A percentile compares a stretch with the other conserved stretches of the same genome.
Conservation (phyloP, 2,888 invertebrate species). For the Coenonympha arcania region DNA sequence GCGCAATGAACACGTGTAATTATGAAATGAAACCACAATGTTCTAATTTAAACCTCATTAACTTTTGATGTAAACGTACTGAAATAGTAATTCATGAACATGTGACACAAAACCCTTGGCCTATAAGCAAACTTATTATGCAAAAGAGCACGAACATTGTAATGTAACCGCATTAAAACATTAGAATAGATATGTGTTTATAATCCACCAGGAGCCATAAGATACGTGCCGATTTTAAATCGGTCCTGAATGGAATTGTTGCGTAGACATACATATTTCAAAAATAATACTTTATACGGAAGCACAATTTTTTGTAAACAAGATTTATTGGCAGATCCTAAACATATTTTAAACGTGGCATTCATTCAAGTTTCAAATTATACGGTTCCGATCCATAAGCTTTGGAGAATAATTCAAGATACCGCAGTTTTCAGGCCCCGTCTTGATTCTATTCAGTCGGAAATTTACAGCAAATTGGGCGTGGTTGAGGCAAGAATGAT, state of each 20-base stretch:
- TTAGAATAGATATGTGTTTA: too few relatives aligned
- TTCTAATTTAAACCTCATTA: conserved; percentile 18
- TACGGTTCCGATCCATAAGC: conserved; percentile 10
- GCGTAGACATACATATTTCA: too few relatives aligned
- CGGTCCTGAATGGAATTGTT: too few relatives aligned
- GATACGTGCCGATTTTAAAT: too few relatives aligned
- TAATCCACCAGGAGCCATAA: too few relatives aligned
- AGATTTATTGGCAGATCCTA: neutral
- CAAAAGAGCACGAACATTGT: neutral
- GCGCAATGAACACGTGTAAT: neutral
- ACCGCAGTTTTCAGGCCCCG: conserved; percentile 19
- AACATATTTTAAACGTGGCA: neutral
- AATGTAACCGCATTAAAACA: neutral
- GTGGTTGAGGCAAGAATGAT: conserved; percentile 37
- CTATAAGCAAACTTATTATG: neutral
- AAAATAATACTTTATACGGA: too few relatives aligned
- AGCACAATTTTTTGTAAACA: too few relatives aligned
- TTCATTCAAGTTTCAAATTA: conserved; percentile 18
- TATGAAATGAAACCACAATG: neutral
- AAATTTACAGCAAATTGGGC: conserved; percentile 41
- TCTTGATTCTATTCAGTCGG: conserved; percentile 30
- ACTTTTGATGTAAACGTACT: too few relatives aligned
- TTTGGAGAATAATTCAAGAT: conserved; percentile 18
- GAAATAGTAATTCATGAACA: conserved; percentile 31
- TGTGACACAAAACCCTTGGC: conserved; percentile 30